Percentiles rank a stretch among this genome's conserved stretches.
Conservation (phyloP, 2,888 invertebrate genomes). For the Thymelicus sylvestris region DNA sequence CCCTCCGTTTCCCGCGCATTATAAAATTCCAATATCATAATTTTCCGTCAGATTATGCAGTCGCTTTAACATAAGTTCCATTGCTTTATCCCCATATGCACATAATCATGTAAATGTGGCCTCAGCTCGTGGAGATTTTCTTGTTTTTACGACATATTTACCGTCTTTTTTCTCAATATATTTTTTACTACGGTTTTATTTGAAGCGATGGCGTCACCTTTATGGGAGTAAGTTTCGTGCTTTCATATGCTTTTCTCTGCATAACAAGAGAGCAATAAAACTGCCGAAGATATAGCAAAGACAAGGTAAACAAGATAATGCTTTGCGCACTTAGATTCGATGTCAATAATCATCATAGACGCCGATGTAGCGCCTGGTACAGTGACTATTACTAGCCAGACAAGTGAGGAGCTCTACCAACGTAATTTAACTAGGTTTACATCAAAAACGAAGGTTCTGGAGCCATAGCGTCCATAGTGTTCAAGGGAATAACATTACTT, state of each 20-base stretch:
- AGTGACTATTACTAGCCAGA: too few species aligned
- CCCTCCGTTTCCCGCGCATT: conserved; percentile 11
- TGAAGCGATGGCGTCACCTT: conserved; percentile 9
- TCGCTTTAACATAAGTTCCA: conserved; percentile 31
- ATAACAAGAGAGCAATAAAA: neutral
- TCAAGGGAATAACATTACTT: too few species aligned
- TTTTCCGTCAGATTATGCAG: conserved; percentile 36
- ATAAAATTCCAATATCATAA: conserved; percentile 38
- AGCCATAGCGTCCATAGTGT: too few species aligned
- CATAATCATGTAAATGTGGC: conserved; percentile 44
- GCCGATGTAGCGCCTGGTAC: too few species aligned
- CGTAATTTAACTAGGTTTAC: too few species aligned
- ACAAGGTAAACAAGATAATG: too few species aligned
- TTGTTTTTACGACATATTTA: conserved; percentile 34
- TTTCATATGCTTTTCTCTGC: neutral
- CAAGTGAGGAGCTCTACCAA: too few species aligned
- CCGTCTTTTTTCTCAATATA: conserved; percentile 22
- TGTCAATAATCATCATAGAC: too few species aligned
- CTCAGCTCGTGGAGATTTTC: conserved; percentile 34
- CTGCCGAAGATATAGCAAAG: neutral
- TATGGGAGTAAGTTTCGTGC: neutral
- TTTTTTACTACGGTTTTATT: conserved; percentile 25
- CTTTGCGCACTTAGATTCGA: too few species aligned
- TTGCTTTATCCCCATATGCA: conserved; percentile 41
- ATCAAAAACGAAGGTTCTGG: too few species aligned